phyloP scores from a whole-genome alignment of 2,888 invertebrate species.

The Synergus itoensis region DNA sequence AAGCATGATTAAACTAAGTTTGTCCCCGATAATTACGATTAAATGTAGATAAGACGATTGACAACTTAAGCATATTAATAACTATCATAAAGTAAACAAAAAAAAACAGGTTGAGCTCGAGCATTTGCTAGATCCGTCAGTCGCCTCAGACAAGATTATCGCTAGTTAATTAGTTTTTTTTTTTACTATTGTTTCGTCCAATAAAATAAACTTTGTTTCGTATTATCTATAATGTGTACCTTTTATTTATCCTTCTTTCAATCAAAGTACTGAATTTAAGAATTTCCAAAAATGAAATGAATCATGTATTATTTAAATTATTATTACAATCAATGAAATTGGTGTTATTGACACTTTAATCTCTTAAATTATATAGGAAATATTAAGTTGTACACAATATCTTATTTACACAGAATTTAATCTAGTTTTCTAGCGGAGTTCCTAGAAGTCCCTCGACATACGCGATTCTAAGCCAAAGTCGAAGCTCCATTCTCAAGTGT shows the following conservation, averaged over 20 bases:
- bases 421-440: conserved; percentile 43
- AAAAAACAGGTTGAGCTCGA: conserved; percentile 15
- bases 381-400: conserved; percentile 72
- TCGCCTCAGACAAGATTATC: conserved; percentile 39
- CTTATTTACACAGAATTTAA: conserved; percentile 69
- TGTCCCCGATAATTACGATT: conserved; percentile 23
- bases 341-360: conserved; percentile 66
- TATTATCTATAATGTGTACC: neutral
- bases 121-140: conserved; percentile 6
- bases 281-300: neutral
- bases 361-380: conserved; percentile 73
- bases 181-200: conserved; percentile 40
- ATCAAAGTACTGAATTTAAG: neutral
- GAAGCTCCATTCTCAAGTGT: conserved; percentile 46
- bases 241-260: neutral
- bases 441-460: conserved; percentile 46
- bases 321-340: neutral
- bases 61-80: conserved; percentile 2
- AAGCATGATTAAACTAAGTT: conserved; percentile 42
- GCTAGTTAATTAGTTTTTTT: conserved; percentile 45
- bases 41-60: conserved; percentile 27
- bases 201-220: conserved; percentile 32
- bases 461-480: conserved; percentile 43
- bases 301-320: neutral
- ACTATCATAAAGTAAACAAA: neutral